phyloP scores from a whole-genome alignment of 2,888 invertebrate species.

The Epinotia brunnichana region DNA sequence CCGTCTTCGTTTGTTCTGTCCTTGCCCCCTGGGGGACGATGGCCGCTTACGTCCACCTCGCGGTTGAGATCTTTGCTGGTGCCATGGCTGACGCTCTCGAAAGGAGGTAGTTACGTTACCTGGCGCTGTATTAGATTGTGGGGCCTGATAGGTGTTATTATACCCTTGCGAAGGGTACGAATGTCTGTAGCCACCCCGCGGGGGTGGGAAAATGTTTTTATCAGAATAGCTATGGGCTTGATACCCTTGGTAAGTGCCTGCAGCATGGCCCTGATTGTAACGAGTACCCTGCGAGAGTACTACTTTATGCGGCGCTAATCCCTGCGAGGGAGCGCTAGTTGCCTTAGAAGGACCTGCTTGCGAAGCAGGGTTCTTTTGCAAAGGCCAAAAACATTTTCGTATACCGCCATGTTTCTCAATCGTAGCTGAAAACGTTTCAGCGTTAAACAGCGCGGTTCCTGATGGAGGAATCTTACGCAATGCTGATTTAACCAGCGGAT shows the following conservation, averaged over 20 bases:
- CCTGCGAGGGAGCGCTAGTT: conserved; percentile 19
- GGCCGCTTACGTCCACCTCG: background rate
- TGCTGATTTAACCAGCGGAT: conserved; percentile 24
- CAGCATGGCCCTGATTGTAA: background rate
- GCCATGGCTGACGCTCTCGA: conserved; percentile 7
- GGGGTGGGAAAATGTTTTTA: background rate
- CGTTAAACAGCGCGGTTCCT: background rate
- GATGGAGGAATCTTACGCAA: conserved; percentile 17
- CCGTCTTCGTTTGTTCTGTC: background rate
- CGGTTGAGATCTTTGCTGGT: conserved; percentile 1
- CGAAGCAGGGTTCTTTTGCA: conserved; percentile 1
- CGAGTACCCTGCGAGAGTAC: conserved; percentile 16
- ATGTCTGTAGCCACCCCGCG: conserved; percentile 9
- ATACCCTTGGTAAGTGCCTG: background rate
- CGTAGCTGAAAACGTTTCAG: background rate
- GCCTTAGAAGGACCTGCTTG: background rate
- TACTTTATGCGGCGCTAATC: conserved; percentile 6
- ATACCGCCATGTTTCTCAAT: conserved; percentile 18
- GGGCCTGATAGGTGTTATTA: background rate
- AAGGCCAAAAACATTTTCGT: background rate
- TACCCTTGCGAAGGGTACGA: conserved; percentile 16
- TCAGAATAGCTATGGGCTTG: background rate
- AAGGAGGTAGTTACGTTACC: background rate
- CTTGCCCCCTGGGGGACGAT: background rate
- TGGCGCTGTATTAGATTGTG: background rate